Conservation (phyloP, 1,140 invertebrate genomes). For the Anthonomus grandis region DNA sequence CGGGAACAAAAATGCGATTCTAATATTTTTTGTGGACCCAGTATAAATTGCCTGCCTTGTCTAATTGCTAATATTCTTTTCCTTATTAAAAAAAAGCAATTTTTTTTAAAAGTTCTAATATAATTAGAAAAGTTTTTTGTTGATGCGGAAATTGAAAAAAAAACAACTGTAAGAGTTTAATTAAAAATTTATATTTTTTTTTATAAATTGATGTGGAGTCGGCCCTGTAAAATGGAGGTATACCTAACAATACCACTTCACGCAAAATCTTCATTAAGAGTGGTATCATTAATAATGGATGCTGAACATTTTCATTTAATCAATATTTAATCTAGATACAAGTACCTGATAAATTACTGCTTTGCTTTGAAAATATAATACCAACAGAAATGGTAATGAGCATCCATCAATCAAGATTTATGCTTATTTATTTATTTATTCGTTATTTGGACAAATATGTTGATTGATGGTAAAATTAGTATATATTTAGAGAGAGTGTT, state of each 20-base stretch:
- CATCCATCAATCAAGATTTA: background rate
- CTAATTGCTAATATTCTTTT: constrained; percentile 40
- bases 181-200: background rate
- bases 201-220: background rate
- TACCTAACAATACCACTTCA: constrained; percentile 12
- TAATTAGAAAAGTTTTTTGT: constrained; percentile 27
- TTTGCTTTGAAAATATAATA: background rate
- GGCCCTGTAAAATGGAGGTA: background rate
- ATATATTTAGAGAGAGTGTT: no score
- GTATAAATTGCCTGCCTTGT: constrained; percentile 40
- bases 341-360: background rate
- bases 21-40: constrained; percentile 40
- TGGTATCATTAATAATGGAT: constrained; percentile 21
- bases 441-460: no score
- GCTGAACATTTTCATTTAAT: constrained; percentile 25
- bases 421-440: background rate
- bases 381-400: background rate
- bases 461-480: no score
- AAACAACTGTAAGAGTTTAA: no score
- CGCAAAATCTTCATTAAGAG: constrained; percentile 23
- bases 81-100: constrained; percentile 24
- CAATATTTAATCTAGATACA: constrained; percentile 22
- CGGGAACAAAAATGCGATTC: constrained; percentile 42
- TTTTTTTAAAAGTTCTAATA: constrained; percentile 14
- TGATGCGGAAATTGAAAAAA: no score